phyloP scores from a whole-genome alignment of 2,113 vertebrate genomes.

The Gopherus flavomarginatus region DNA sequence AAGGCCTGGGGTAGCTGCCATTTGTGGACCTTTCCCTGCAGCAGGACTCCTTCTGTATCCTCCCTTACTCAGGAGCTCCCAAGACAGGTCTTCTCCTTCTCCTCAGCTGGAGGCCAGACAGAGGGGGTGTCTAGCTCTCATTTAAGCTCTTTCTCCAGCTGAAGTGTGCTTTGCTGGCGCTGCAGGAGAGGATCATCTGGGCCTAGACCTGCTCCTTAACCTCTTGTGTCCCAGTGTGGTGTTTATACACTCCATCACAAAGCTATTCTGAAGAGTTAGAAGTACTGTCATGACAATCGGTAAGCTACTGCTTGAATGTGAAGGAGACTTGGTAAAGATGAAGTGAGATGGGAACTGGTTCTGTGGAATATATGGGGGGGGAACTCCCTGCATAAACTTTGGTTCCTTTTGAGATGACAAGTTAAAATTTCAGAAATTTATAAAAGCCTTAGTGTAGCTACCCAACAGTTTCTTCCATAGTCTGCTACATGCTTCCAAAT shows the following conservation, averaged over 20 bases:
- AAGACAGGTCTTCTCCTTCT: no score
- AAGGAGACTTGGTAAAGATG: background rate
- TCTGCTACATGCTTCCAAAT: no score
- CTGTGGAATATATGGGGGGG: background rate
- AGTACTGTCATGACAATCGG: background rate
- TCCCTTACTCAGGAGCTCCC: no score
- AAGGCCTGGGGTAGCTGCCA: no score
- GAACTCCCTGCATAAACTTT: background rate
- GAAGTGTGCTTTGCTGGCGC: no score
- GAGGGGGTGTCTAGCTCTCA: no score
- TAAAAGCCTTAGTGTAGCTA: background rate
- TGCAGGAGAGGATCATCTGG: background rate
- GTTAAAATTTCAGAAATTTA: background rate
- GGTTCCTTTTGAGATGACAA: background rate
- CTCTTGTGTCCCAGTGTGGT: background rate
- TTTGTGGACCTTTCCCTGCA: no score
- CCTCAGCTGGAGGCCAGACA: no score
- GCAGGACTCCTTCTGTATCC: no score
- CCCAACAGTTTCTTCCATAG: background rate
- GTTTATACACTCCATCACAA: background rate
- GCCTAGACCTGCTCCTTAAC: background rate
- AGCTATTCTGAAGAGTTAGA: background rate
- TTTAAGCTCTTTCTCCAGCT: no score
- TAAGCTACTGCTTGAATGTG: constrained; percentile 9
- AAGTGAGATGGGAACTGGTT: background rate